A percentile compares a stretch with the other conserved stretches of the same genome.
phyloP scores from a whole-genome alignment of 2,797 vertebrate species.

The Acipenser transmontanus region DNA sequence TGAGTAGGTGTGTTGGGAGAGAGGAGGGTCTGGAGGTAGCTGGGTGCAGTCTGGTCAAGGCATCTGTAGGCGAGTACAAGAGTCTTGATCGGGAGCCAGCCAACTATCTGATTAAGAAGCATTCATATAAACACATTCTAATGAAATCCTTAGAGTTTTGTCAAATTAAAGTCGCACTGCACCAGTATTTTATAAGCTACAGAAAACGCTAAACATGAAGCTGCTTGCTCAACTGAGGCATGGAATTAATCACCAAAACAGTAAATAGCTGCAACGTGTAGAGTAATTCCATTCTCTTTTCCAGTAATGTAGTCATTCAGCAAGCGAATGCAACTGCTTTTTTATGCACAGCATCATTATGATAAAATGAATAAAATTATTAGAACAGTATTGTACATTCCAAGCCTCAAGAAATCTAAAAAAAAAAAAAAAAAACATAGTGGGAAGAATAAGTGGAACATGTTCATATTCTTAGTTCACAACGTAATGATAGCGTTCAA shows the following conservation, averaged over 20 bases:
- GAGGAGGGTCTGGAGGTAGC: no score
- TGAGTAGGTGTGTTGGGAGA: no score
- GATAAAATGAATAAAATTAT: background rate
- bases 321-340: background rate
- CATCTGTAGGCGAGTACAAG: no score
- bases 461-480: constrained; percentile 6
- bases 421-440: background rate
- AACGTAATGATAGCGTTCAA: constrained; percentile 54
- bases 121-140: background rate
- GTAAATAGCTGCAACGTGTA: background rate
- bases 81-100: no score
- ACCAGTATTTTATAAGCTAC: no score
- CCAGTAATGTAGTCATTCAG: no score
- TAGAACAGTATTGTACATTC: background rate
- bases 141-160: background rate
- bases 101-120: no score
- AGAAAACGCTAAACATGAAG: no score
- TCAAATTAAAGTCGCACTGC: background rate
- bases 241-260: no score
- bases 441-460: background rate
- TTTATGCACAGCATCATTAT: background rate
- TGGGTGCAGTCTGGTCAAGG: no score
- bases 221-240: no score
- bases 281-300: background rate
- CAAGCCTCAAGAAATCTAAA: background rate